These are phyloP conservation scores for Thunnus maccoyii DNA, from an alignment of 2,113 vertebrate genomes.

Conservation along the genomic window DNA sequence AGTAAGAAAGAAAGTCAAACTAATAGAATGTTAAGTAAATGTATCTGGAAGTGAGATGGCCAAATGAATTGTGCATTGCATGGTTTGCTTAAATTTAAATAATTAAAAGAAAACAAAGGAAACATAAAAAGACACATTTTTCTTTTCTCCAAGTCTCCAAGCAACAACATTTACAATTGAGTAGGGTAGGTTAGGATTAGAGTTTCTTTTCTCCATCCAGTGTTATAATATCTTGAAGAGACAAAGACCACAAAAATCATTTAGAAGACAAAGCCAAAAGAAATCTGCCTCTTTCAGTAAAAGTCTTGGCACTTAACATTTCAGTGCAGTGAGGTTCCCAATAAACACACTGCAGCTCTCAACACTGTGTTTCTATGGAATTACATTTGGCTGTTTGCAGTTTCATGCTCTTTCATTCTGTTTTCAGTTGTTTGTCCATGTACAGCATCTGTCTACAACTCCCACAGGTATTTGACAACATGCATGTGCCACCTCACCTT, in stretches of 20 bases:
- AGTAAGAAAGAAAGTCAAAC: neutral
- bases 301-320: slow-evolving; percentile 26
- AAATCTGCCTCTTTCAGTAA: slow-evolving; percentile 29
- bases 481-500: slow-evolving; percentile 37
- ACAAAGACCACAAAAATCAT: slow-evolving; percentile 53
- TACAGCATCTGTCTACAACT: neutral
- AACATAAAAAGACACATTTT: slow-evolving; percentile 31
- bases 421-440: neutral
- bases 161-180: neutral
- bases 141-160: neutral
- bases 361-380: neutral
- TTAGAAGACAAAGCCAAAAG: slow-evolving; percentile 27
- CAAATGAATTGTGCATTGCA: neutral
- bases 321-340: neutral
- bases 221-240: slow-evolving; percentile 21
- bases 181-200: neutral
- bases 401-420: neutral
- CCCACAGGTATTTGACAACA: slow-evolving; percentile 28
- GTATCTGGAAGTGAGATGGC: neutral
- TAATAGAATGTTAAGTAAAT: neutral
- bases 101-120: neutral
- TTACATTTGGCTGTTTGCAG: neutral
- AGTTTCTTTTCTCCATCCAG: slow-evolving; percentile 9
- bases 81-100: neutral
- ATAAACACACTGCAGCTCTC: slow-evolving; percentile 1